phyloP scores from a whole-genome alignment of 2,888 invertebrate genomes.

The Eupithecia inturbata region DNA sequence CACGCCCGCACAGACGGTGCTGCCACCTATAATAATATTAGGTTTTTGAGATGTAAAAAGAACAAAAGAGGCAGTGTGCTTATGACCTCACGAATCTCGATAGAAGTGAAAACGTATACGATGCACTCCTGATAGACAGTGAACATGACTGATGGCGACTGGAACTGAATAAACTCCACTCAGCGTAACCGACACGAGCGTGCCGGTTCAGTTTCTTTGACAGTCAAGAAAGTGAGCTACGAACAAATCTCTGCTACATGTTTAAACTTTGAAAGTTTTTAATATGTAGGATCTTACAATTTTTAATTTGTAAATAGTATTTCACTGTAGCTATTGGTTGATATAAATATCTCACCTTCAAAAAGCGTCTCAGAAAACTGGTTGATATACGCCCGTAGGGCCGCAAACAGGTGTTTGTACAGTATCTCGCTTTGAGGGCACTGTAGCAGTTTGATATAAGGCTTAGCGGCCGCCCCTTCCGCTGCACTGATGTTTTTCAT shows the following conservation, averaged over 20 bases:
- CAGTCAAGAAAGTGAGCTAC: not conserved
- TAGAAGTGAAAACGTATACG: not conserved
- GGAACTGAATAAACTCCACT: not conserved
- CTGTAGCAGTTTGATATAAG: slow-evolving; percentile 94
- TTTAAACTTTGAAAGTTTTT: no score
- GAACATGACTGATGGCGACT: not conserved
- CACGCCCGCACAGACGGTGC: slow-evolving; percentile 90
- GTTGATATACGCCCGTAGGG: slow-evolving; percentile 95
- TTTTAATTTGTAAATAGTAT: no score
- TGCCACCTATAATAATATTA: slow-evolving; percentile 84
- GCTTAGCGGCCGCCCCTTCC: slow-evolving; percentile 92
- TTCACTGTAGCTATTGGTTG: not conserved
- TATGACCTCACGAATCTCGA: not conserved
- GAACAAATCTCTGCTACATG: no score
- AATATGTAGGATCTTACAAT: no score
- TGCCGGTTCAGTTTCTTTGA: not conserved
- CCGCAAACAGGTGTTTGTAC: slow-evolving; percentile 95
- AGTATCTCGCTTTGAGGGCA: slow-evolving; percentile 95
- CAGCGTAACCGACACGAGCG: not conserved
- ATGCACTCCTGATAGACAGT: not conserved
- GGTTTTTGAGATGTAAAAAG: not conserved
- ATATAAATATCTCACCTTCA: slow-evolving; percentile 83
- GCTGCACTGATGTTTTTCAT: slow-evolving; percentile 91
- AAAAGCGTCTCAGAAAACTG: slow-evolving; percentile 93
- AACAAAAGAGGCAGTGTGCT: no score